Base-by-base conservation (phyloP, 1,140 invertebrate species). In the Aphaenogaster ashmeadi region DNA sequence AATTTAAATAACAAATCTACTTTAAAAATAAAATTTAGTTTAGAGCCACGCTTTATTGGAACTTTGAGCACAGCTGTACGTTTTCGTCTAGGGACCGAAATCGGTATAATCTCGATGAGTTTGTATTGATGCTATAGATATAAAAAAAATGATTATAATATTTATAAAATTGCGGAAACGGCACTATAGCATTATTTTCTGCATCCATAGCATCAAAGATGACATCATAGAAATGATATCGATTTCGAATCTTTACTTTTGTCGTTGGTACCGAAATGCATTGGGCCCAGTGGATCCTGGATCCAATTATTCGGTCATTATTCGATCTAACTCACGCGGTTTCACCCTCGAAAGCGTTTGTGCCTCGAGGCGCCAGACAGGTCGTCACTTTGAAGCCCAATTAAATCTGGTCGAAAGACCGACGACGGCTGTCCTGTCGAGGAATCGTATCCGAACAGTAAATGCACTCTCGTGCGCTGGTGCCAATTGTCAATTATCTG, bases 401-500 rank as follows among this genome's bases (percentile, higher is more conserved):
- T 84, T 84, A 84, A 84, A 84, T 74, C 54, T 58, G 54, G 56
- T 50, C 41, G 52, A 83, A 83, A 54, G 67, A 60, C 54, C 52
- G 56, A 75, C 54, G 54, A 60, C 27, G 69, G 41, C 80, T 74
- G 67, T 84, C 54, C 54, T 21, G 54, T 60, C 33, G 18, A 54
- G 52, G 52, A 83, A 41, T 60, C n/a, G 47, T 56, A 36, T 60
- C 33, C 50, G 8, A 9, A 44, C 7, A 11, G 5, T 44, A 27
- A 18, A 38, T 21, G 9, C 64, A 33, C 56, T 67, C 58, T 66
- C 67, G 9, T 75, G 75, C 54, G 47, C 21, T 41, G 33, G 41
- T 60, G 74, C 60, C 88, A 88, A 67, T 86, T 64, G 62, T 36
- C 88, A 81, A 83, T 89, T 87, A 58, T 62, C 50, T 27, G n/a